Conservation (phyloP, 2,113 vertebrate species). For the Sapajus apella region DNA sequence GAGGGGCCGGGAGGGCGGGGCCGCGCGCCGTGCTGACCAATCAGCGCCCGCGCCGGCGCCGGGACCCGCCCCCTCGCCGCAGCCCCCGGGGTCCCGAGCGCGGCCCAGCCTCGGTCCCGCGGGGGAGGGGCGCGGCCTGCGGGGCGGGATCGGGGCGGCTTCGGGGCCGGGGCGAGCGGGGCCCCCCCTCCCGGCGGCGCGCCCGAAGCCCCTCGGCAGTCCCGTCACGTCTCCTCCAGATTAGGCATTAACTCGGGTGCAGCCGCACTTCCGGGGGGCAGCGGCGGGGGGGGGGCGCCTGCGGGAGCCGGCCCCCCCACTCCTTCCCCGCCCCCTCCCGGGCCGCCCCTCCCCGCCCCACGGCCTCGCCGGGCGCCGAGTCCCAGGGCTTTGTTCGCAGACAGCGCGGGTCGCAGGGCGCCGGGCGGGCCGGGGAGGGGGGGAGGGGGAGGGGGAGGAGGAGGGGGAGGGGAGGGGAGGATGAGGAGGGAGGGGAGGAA, state of each 20-base stretch:
- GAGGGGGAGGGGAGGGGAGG: too few relatives aligned
- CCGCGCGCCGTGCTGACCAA: neutral
- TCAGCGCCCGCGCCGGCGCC: neutral
- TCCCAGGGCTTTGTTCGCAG: constrained; percentile 64
- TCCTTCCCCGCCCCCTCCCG: neutral
- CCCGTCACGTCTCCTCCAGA: constrained; percentile 83
- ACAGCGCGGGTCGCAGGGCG: constrained; percentile 66
- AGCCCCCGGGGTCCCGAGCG: neutral
- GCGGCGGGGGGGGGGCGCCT: neutral
- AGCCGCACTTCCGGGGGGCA: constrained; percentile 88
- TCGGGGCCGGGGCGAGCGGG: neutral
- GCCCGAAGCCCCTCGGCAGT: constrained; percentile 82
- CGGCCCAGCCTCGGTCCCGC: too few relatives aligned
- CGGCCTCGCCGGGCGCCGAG: constrained; percentile 67
- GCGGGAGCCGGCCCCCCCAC: neutral
- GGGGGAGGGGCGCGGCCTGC: neutral
- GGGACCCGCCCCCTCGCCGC: too few relatives aligned
- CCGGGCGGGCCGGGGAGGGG: neutral
- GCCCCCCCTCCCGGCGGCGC: neutral
- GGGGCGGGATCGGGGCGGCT: too few relatives aligned
- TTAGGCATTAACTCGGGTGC: constrained; percentile 85
- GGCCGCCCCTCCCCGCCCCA: neutral
- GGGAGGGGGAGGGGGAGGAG: fast-evolving
- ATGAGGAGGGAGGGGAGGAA: too few relatives aligned
- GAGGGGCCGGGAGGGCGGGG: neutral